phyloP scores from a whole-genome alignment of 2,888 invertebrate species.

The Psylliodes chrysocephalus region DNA sequence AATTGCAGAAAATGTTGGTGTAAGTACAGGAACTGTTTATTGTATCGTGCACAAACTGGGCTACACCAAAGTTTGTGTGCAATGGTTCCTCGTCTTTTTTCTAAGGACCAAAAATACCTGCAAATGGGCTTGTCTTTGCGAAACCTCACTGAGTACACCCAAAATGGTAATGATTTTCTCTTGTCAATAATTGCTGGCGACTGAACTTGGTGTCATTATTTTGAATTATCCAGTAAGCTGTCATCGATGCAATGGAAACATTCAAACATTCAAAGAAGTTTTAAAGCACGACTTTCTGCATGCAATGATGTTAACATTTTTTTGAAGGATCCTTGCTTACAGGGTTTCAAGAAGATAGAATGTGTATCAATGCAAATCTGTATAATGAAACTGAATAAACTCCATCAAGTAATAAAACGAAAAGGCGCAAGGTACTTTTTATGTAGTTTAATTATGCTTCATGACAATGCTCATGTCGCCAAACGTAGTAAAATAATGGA shows the following conservation, averaged over 20 bases:
- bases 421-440: neutral
- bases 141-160: neutral
- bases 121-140: too few species aligned
- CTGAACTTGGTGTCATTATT: neutral
- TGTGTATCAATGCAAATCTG: neutral
- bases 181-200: neutral
- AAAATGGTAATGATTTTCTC: neutral
- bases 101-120: slow-evolving; percentile 1
- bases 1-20: neutral
- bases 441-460: neutral
- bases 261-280: neutral
- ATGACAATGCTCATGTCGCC: neutral
- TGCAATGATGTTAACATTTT: neutral
- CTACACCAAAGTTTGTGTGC: slow-evolving; percentile 1
- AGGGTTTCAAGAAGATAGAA: neutral
- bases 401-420: neutral
- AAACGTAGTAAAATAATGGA: neutral
- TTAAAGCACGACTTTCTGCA: too few species aligned
- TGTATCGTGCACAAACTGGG: neutral
- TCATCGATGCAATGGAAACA: neutral
- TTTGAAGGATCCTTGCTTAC: neutral
- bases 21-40: too few species aligned
- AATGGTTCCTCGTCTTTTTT: neutral
- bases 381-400: neutral
- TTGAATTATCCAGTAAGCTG: neutral